Evolutionary conservation across 2,113 vertebrate species (phyloP), one percentile per base, ranked within the genome.

Genomic region (Haemorhous mexicanus): DNA sequence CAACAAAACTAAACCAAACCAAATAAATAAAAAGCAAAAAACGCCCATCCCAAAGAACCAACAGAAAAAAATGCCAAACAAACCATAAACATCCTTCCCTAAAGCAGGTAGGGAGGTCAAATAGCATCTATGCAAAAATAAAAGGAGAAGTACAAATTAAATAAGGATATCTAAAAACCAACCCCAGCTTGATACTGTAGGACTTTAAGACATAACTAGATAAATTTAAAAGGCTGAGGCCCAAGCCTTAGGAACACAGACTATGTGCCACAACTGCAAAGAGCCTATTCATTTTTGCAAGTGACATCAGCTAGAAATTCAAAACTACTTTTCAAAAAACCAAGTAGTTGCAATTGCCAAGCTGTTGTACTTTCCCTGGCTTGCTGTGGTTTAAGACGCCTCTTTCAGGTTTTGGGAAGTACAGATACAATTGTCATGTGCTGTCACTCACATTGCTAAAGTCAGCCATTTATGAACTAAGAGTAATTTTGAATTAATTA

Each of bases 401-500:
- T 61, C 5, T 83, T 69, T 7, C 2, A 58, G 41, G 26, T 66
- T 47, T 74, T 32, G 32, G 43, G 52, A 69, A 39, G 52, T 49
- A 13, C 12, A 27, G 32, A 43, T 13, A 32, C 26, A 35, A 8
- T 24, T 26, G 13, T 37, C 13, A 24, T 24, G 12, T 6, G 12
- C 23, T 27, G 11, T 69, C 37, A 17, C 33, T 74, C 67, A 22
- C 16, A n/a, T n/a, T 75, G 17, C 49, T 92, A 37, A 70, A 80
- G 32, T 69, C 89, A 37, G 62, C n/a, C 44, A 21, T 70, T 79
- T 92, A 86, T 74, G 90, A 83, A 67, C 23, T 6, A 16, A 74
- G 26, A 41, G 21, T 69, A 94, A 93, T 87, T 89, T 64, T 55
- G 55, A 92, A 83, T 61, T 64, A 43, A 72, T 95, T 80, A 87